Evolutionary conservation across 37 sponge, comb jelly and placozoan genomes (phyloP).

Genomic region (Crambe crambe): DNA sequence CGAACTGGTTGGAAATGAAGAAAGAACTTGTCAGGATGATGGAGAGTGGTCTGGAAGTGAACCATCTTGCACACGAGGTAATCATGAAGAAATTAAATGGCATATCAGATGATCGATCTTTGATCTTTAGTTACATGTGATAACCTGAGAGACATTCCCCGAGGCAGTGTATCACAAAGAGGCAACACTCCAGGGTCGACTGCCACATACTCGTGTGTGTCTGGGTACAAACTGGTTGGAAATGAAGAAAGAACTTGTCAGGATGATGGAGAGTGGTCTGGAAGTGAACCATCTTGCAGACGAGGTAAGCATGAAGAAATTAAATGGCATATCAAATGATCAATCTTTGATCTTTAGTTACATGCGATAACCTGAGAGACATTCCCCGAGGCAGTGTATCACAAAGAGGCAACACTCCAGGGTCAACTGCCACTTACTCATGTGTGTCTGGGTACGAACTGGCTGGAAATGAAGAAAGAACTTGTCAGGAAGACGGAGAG

Average conservation of each 20-base stretch:
- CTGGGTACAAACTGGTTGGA: conserved; percentile 61
- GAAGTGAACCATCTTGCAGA: conserved; percentile 50
- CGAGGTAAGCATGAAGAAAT: not conserved
- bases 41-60: conserved; percentile 61
- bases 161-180: not conserved
- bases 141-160: not conserved
- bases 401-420: not conserved
- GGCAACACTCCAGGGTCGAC: not conserved
- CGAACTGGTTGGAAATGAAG: conserved; percentile 20
- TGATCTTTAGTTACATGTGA: not conserved
- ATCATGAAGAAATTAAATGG: too few relatives aligned
- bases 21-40: conserved; percentile 46
- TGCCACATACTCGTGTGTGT: conserved; percentile 53
- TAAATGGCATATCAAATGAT: not conserved
- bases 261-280: conserved; percentile 58
- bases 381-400: conserved; percentile 49
- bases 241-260: conserved; percentile 37
- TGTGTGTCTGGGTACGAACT: conserved; percentile 57
- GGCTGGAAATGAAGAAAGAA: conserved; percentile 30
- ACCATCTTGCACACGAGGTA: conserved; percentile 53
- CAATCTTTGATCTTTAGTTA: not conserved
- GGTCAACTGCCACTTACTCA: conserved; percentile 44
- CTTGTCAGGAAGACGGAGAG: conserved; percentile 34
- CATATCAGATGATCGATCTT: too few relatives aligned
- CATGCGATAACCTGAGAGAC: conserved; percentile 18